A percentile compares a stretch with the other conserved stretches of the same genome.
These are phyloP conservation scores for Steatocranus sp. DNA, from an alignment of 2,797 vertebrate genomes.

Conservation along the genomic window DNA sequence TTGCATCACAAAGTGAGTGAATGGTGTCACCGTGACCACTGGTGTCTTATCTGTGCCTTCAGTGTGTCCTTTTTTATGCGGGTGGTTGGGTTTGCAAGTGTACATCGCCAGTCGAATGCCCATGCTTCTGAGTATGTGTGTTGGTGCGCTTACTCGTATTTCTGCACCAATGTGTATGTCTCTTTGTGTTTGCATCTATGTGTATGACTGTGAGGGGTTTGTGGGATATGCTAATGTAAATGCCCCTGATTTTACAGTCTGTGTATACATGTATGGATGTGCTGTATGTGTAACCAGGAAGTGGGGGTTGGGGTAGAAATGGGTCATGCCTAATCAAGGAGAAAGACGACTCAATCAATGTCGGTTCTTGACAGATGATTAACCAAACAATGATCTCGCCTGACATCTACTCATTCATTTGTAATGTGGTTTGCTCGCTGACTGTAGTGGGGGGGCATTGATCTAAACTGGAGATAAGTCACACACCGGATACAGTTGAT, in stretches of 20 bases:
- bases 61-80: background rate
- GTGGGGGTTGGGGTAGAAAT: slow-evolving; percentile 16
- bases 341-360: slow-evolving; percentile 63
- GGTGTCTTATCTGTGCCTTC: slow-evolving; percentile 34
- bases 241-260: background rate
- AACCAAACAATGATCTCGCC: slow-evolving; percentile 38
- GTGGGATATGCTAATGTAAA: background rate
- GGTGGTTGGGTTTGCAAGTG: background rate
- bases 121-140: background rate
- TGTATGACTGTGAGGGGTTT: background rate
- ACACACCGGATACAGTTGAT: slow-evolving; percentile 7
- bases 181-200: background rate
- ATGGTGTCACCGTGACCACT: slow-evolving; percentile 25
- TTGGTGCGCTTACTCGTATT: background rate
- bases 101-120: background rate
- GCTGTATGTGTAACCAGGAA: background rate
- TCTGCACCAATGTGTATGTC: background rate
- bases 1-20: slow-evolving; percentile 46
- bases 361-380: slow-evolving; percentile 50
- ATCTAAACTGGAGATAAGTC: slow-evolving; percentile 38
- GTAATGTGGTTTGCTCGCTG: slow-evolving; percentile 42
- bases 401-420: slow-evolving; percentile 50
- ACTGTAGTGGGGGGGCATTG: background rate
- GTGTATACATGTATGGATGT: background rate
- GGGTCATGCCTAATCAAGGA: slow-evolving; percentile 62